Conservation (phyloP, 2,113 vertebrate species). For the Hemiprocne comata region DNA sequence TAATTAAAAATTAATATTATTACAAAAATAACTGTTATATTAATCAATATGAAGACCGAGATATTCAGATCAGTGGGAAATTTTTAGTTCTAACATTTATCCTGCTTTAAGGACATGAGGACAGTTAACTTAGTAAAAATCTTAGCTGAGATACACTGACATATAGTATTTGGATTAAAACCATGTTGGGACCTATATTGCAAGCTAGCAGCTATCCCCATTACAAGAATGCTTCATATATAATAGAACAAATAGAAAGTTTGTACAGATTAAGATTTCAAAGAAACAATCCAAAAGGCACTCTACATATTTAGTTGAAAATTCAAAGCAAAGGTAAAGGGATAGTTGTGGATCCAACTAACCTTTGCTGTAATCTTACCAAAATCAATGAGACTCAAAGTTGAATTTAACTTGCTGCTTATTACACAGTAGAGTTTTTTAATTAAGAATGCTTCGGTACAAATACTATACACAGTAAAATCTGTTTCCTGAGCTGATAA, state of each 20-base stretch:
- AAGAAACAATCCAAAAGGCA: background rate
- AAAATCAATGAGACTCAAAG: background rate
- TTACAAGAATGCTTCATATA: background rate
- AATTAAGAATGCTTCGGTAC: background rate
- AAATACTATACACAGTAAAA: background rate
- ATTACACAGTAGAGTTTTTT: background rate
- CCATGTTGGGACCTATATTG: background rate
- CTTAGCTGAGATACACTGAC: background rate
- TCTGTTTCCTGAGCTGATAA: background rate
- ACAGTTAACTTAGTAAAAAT: conserved; percentile 2
- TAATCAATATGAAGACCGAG: conserved; percentile 45
- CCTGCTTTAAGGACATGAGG: conserved; percentile 1
- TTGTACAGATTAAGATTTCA: background rate
- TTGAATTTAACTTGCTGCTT: background rate
- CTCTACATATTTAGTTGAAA: background rate
- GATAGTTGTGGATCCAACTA: background rate
- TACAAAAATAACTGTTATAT: conserved; percentile 51
- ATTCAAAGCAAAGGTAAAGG: background rate
- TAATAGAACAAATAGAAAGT: background rate
- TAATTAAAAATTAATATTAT: conserved; percentile 44
- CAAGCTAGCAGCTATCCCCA: background rate
- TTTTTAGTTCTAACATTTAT: conserved; percentile 54
- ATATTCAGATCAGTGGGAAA: conserved; percentile 24
- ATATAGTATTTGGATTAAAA: background rate
- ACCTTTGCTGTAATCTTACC: background rate